Conservation (phyloP, 2,888 invertebrate species). For the Latheticus oryzae region DNA sequence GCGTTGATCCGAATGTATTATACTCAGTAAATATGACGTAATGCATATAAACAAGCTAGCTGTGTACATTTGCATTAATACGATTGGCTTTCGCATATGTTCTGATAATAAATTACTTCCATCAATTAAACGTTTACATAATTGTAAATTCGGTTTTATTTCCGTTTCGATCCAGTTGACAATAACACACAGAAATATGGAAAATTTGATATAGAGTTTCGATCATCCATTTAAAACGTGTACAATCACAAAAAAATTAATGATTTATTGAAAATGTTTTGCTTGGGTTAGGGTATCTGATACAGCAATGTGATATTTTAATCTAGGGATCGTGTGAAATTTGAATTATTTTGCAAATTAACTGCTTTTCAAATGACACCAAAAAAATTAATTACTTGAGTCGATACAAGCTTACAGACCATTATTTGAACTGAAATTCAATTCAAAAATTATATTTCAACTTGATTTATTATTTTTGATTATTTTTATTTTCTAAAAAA, state of each 20-base stretch:
- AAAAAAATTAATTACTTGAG: too few relatives aligned
- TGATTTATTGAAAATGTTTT: slow-evolving; percentile 35
- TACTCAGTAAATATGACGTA: slow-evolving; percentile 29
- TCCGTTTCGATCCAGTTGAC: slow-evolving; percentile 38
- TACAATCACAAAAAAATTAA: slow-evolving; percentile 7
- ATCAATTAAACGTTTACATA: slow-evolving; percentile 40
- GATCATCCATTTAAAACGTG: slow-evolving; percentile 25
- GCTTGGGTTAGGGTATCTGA: too few relatives aligned
- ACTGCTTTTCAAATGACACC: too few relatives aligned
- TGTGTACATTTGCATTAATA: slow-evolving; percentile 33
- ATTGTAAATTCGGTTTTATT: slow-evolving; percentile 40
- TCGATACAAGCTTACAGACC: too few relatives aligned
- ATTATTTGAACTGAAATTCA: too few relatives aligned
- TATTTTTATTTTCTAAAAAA: too few relatives aligned
- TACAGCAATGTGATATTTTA: too few relatives aligned
- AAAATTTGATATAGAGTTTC: slow-evolving; percentile 31
- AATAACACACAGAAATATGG: slow-evolving; percentile 37
- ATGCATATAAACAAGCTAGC: slow-evolving; percentile 33
- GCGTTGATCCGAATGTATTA: slow-evolving; percentile 12
- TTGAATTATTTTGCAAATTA: too few relatives aligned
- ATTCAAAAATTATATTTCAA: too few relatives aligned
- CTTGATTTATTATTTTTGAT: too few relatives aligned
- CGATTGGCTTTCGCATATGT: slow-evolving; percentile 26
- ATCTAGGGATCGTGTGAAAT: too few relatives aligned
- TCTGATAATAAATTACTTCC: slow-evolving; percentile 36